Evolutionary conservation across 2,113 vertebrate genomes (phyloP), one percentile per base, ranked within the genome.

Genomic region (Menidia beryllina): DNA sequence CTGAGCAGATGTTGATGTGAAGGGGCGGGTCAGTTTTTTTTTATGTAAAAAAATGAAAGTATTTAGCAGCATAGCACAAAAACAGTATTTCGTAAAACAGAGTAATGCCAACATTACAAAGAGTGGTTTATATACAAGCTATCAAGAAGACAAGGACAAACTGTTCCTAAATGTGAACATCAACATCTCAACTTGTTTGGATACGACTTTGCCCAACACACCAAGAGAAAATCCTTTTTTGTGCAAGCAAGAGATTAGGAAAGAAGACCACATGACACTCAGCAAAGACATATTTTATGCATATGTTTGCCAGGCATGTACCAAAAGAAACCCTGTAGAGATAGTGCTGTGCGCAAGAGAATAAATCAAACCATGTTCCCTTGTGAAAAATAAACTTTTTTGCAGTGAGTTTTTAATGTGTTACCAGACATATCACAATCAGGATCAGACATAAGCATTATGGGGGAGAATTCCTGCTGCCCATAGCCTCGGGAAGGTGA

Each of bases 1-100:
- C 58, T 59, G 20, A 54, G 41, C 81, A 79, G 71, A 77, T 81
- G 82, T 71, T 74, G 17, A 4, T 64, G 36, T 10, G 10, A 34
- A 65, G 7, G 53, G 52, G 38, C 41, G n/a, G 20, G 63, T 19
- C 19, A 69, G 69, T 50, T 56, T 24, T 72, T 64, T 80, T 34
- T 48, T 49, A 75, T 52, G 67, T 82, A 24, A 73, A 72, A 69
- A 58, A 63, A 38, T n/a, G 55, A 49, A 27, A 58, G 11, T 36
- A 65, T 72, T 60, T 73, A 54, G 75, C 24, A 63, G 7, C 26
- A 19, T 10, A 53, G 34, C 17, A 24, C 27, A 79, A 79, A 85
- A 14, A 59, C 45, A 69, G 7, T 4, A 30, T 41, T 59, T 5
- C 50, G 38, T 62, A 52, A 72, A 73, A 60, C 47, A 26, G 34